Base-by-base conservation (phyloP, 2,113 vertebrate species). In the Xiphias gladius region DNA sequence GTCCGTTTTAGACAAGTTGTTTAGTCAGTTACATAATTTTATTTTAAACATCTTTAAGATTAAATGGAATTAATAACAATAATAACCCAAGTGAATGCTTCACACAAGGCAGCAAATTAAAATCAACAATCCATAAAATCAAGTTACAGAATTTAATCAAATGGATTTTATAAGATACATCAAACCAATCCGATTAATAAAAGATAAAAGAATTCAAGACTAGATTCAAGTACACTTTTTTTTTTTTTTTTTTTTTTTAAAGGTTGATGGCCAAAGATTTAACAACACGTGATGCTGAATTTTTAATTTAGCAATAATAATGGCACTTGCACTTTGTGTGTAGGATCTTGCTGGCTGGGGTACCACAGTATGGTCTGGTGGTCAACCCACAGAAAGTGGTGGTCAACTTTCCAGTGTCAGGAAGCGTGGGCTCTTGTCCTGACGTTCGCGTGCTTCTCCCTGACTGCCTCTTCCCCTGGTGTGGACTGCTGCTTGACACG, bases 291-390 rank as follows among this genome's bases (percentile, higher is more conserved):
- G 16, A 16, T 50, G n/a, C 3, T 13, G n/a, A n/a, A 22, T 55
- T 52, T 64, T 32, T 32, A 2, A 48, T n/a, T 9, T 13, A 35
- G 5, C 3, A 7, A 39, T n/a, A 10, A 20, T 64, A 8, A 32
- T 22, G 0, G 2, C 1, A 37, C 20, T 28, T 70, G 7, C 5
- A 16, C 26, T 3, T 24, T 68, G 24, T 61, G 32, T 79, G 63
- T 72, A 99, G 98, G 90, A 91, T 91, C n/a, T 86, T 99, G 83
- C 89, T 96, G 37, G 57, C 58, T 1, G 97, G 97, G 0, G 87
- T 99, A 26, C 97, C 97, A 0, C 95, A 97, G 76, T 99, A 99
- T 0, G 98, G 98, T 57, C 96, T 98, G 76, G 84, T 85, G 52
- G 95, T 97, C 52, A 98, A 97, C 88, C 91, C 95, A 24, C 87